Evolutionary conservation across 2,888 invertebrate species (phyloP).

Genomic region (Elysia crispata): DNA sequence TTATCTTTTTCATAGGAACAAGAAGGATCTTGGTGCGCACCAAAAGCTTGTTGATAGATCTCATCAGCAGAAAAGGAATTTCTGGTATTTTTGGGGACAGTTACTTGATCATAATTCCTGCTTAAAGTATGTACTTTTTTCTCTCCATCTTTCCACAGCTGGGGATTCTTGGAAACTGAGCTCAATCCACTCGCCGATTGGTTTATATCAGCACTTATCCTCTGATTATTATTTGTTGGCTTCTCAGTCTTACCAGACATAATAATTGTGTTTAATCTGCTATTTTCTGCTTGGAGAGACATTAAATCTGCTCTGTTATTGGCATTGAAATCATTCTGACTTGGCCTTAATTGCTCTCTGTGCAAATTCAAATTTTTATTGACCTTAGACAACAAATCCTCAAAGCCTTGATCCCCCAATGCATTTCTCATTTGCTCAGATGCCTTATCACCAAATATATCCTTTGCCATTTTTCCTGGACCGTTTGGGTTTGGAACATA

Average conservation of each 20-base stretch:
- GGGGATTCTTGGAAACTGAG: slow-evolving; percentile 46
- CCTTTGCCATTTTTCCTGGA: slow-evolving; percentile 14
- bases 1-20: neutral
- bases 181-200: neutral
- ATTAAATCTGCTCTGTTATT: slow-evolving; percentile 48
- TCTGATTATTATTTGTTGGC: neutral
- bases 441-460: slow-evolving; percentile 36
- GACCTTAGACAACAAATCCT: slow-evolving; percentile 28
- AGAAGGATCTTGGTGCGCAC: slow-evolving; percentile 13
- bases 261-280: slow-evolving; percentile 60
- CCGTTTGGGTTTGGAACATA: neutral
- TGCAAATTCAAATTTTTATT: slow-evolving; percentile 22
- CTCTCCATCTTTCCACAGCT: slow-evolving; percentile 47
- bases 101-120: slow-evolving; percentile 65
- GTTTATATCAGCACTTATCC: neutral
- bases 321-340: slow-evolving; percentile 11
- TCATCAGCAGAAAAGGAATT: slow-evolving; percentile 67
- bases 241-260: slow-evolving; percentile 52
- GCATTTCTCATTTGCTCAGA: slow-evolving; percentile 30
- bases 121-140: slow-evolving; percentile 23
- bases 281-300: slow-evolving; percentile 59
- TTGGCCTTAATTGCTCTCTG: neutral
- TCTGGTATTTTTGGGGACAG: slow-evolving; percentile 61
- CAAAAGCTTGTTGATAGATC: slow-evolving; percentile 70
- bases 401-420: slow-evolving; percentile 37